Percentiles rank a stretch among this genome's conserved stretches.
Conservation (phyloP, 2,797 vertebrate species). For the Characodon lateralis region DNA sequence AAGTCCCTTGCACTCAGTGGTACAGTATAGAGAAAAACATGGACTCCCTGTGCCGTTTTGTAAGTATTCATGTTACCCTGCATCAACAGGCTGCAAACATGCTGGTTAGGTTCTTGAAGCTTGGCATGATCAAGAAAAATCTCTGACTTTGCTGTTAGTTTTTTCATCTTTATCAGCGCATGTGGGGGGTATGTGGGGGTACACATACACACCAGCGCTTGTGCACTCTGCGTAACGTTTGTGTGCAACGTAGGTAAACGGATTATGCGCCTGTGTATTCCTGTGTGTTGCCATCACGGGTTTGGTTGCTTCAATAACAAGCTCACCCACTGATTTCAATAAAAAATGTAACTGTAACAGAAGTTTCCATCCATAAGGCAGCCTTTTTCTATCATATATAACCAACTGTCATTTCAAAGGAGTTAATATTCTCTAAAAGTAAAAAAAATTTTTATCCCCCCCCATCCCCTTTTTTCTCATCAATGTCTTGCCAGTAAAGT, state of each 20-base stretch:
- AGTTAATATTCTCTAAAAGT: conserved; percentile 46
- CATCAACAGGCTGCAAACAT: conserved; percentile 54
- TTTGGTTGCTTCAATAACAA: conserved; percentile 62
- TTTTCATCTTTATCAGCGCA: conserved; percentile 56
- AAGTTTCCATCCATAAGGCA: conserved; percentile 49
- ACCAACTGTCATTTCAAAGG: conserved; percentile 63
- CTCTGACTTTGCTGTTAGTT: conserved; percentile 54
- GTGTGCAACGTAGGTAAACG: conserved; percentile 34
- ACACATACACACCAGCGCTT: conserved; percentile 10
- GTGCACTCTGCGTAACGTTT: conserved; percentile 22
- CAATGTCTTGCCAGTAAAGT: conserved; percentile 56
- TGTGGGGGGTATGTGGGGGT: conserved; percentile 20
- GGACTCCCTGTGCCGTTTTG: conserved; percentile 29
- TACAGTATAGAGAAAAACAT: conserved; percentile 23
- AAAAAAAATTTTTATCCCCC: conserved; percentile 14
- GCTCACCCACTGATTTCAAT: conserved; percentile 73
- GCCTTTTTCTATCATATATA: conserved; percentile 48
- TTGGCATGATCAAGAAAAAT: conserved; percentile 65
- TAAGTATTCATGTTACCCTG: conserved; percentile 18
- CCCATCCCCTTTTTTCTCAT: conserved; percentile 26
- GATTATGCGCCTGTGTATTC: conserved; percentile 25
- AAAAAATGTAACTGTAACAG: conserved; percentile 56
- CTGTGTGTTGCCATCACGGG: conserved; percentile 26
- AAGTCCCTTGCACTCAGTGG: conserved; percentile 20
- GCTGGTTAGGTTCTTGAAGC: conserved; percentile 41